phyloP scores from a whole-genome alignment of 2,113 vertebrate species.

The Cacatua alba region DNA sequence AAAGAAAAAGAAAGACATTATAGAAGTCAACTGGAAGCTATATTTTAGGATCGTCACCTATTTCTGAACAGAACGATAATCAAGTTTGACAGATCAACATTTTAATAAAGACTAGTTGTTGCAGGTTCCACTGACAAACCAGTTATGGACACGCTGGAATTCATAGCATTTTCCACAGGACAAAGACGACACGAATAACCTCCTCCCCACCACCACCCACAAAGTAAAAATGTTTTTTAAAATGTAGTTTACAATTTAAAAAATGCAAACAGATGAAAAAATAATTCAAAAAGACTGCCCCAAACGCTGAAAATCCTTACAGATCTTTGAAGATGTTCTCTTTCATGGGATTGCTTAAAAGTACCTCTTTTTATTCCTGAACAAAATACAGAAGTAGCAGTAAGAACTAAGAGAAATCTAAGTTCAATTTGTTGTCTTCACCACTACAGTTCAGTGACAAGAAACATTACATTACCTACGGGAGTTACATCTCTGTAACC shows the following conservation, averaged over 20 bases:
- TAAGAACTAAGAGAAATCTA: background rate
- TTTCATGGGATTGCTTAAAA: background rate
- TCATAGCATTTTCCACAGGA: background rate
- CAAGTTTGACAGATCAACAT: background rate
- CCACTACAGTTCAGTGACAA: background rate
- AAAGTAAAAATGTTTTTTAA: background rate
- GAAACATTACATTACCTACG: background rate
- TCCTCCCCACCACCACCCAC: fast-evolving
- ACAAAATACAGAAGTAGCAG: background rate
- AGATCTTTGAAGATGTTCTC: background rate
- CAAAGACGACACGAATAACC: background rate
- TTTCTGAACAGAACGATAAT: background rate
- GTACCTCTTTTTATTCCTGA: background rate
- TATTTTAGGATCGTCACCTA: background rate
- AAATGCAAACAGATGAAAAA: background rate
- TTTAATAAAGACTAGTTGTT: background rate
- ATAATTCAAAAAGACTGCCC: background rate
- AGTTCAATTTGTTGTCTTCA: background rate
- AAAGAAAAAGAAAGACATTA: background rate
- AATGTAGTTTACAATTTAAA: background rate
- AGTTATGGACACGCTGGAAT: background rate
- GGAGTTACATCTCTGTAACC: background rate
- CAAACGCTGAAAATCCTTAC: background rate
- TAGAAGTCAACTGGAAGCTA: background rate
- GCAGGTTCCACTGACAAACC: background rate